These are phyloP conservation scores for Nannospalax galili DNA, from an alignment of 2,113 vertebrate genomes.

Conservation along the genomic window DNA sequence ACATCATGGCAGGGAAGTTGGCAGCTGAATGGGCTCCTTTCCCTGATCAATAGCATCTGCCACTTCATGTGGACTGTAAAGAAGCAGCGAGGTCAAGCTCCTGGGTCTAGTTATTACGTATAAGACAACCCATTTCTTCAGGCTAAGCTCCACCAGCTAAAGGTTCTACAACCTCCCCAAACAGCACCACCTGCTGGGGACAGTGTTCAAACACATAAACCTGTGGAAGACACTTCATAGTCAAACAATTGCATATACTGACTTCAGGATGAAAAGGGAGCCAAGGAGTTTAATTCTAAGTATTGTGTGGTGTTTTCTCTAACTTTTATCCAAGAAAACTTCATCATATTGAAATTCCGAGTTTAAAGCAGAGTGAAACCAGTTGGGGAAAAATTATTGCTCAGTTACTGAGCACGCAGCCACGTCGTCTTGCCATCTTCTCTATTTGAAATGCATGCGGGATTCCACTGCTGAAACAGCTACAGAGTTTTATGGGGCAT, in stretches of 20 bases:
- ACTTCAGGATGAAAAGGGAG: background rate
- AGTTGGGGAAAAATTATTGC: background rate
- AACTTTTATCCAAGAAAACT: background rate
- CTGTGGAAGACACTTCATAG: background rate
- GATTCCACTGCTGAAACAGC: background rate
- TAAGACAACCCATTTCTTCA: background rate
- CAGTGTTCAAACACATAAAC: background rate
- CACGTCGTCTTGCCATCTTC: background rate
- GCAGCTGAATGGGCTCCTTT: background rate
- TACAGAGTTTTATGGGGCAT: background rate
- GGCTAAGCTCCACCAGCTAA: background rate
- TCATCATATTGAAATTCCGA: background rate
- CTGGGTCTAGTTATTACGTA: background rate
- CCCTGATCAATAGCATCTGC: too few relatives aligned
- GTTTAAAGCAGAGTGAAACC: conserved; percentile 36
- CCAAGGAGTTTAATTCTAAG: background rate
- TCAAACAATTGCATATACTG: background rate
- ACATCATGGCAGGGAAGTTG: background rate
- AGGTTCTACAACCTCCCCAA: background rate
- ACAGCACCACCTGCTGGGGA: background rate
- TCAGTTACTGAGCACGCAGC: background rate
- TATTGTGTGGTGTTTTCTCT: background rate
- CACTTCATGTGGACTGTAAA: background rate
- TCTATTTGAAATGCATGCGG: background rate
- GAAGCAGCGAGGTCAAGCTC: background rate